Evolutionary conservation across 2,888 invertebrate species (phyloP), one percentile per base, ranked within the genome.

Genomic region (Drosophila parthenogenetica): DNA sequence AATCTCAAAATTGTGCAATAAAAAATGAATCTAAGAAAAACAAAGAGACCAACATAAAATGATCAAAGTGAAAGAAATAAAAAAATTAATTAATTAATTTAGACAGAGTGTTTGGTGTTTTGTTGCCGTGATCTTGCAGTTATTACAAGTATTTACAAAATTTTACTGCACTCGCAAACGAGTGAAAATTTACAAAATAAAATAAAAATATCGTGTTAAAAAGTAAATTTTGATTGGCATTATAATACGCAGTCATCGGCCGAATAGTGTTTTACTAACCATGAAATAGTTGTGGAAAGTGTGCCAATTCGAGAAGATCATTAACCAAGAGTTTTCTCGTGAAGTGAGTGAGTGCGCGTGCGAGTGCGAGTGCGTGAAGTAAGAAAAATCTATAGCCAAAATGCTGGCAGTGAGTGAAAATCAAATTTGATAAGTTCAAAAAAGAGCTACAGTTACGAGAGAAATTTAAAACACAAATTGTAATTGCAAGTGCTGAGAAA

Each of bases 281-380:
- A 75, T 85, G 75, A 82, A 82, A 82, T 82, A 60, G 73, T 55
- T 73, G 7, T 29, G 66, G 73, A 83, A 83, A 83, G 83, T 82
- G 48, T 58, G 68, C 64, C 64, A 49, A 62, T 71, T 48, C 14
- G 45, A 72, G 22, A 60, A 81, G 73, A 67, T 79, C 72, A 77
- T 73, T 70, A 84, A 81, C 57, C 11, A 69, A 60, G 55, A 58
- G 25, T 58, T 65, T 42, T 53, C 35, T 35, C 13, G 60, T 37
- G 37, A 51, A 53, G 4, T 1, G 3, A 5, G 22, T 29, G 29
- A 37, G 55, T 61, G 45, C 45, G 73, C 49, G 68, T 77, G 75
- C 68, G 66, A 70, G 68, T 77, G 75, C 68, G 66, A 70, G 83
- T 83, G 78, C 60, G 73, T 73, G 71, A 48, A 29, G 37, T 62